Conservation (phyloP, 2,113 vertebrate species). For the Mustela lutreola region DNA sequence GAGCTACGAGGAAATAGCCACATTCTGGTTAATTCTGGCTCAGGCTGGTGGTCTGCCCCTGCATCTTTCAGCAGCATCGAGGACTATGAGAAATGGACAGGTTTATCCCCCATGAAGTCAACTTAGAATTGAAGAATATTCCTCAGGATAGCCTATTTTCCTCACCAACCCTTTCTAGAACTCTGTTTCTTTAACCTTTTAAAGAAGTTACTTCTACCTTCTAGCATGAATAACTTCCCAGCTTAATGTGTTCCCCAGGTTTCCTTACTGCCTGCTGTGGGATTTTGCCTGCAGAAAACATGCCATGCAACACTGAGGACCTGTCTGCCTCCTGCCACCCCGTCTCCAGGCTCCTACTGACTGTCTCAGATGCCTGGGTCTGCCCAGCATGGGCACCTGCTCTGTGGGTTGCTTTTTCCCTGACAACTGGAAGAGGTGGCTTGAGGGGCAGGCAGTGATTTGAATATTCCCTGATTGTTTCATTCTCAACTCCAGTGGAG, state of each 20-base stretch:
- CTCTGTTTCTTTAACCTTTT: background rate
- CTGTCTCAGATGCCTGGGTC: background rate
- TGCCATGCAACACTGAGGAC: accelerated
- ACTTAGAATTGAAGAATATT: background rate
- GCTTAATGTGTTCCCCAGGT: background rate
- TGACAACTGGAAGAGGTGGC: background rate
- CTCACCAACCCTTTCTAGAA: background rate
- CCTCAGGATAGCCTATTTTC: background rate
- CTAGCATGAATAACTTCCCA: background rate
- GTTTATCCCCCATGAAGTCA: background rate
- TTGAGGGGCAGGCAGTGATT: background rate
- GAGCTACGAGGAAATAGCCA: background rate
- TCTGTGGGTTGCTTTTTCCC: background rate
- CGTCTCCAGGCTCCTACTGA: background rate
- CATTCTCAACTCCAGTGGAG: background rate
- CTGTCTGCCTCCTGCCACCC: background rate
- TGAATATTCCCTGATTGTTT: background rate
- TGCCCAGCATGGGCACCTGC: accelerated
- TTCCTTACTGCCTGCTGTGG: background rate
- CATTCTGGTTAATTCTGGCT: conserved; percentile 32
- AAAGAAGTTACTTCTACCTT: background rate
- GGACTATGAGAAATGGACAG: background rate
- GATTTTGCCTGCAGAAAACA: background rate
- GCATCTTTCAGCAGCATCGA: background rate
- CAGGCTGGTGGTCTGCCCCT: background rate